Percentiles rank a stretch among this genome's conserved stretches.
Conservation (phyloP, 2,888 invertebrate genomes). For the Athetis lepigone region DNA sequence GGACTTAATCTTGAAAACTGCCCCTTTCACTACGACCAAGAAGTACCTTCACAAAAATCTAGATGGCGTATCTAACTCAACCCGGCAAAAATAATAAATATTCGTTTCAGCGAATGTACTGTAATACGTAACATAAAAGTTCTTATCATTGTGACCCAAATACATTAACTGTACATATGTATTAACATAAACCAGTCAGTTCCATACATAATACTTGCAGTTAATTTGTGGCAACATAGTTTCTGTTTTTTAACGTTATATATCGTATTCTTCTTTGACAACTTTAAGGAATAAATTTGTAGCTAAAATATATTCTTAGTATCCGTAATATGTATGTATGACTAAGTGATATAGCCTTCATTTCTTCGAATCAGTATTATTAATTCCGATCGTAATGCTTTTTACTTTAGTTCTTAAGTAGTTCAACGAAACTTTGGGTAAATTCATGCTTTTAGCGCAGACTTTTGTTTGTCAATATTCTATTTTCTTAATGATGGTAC, state of each 20-base stretch:
- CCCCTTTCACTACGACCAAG: background rate
- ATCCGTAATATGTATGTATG: background rate
- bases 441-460: background rate
- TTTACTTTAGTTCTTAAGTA: constrained; percentile 1
- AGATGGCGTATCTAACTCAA: constrained; percentile 31
- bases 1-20: background rate
- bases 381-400: background rate
- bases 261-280: constrained; percentile 2
- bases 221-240: constrained; percentile 33
- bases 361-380: constrained; percentile 23
- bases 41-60: constrained; percentile 18
- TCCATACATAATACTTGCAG: constrained; percentile 36
- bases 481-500: background rate
- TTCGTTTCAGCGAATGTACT: constrained; percentile 32
- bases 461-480: background rate
- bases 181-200: constrained; percentile 69
- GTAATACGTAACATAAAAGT: constrained; percentile 61
- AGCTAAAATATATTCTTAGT: constrained; percentile 10
- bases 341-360: constrained; percentile 24
- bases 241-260: constrained; percentile 22
- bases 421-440: constrained; percentile 3
- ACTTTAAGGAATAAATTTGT: constrained; percentile 12
- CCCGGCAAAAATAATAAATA: constrained; percentile 10
- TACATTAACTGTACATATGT: no score
- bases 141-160: constrained; percentile 74